Conservation (phyloP, 2,113 vertebrate genomes). For the Psophia crepitans region DNA sequence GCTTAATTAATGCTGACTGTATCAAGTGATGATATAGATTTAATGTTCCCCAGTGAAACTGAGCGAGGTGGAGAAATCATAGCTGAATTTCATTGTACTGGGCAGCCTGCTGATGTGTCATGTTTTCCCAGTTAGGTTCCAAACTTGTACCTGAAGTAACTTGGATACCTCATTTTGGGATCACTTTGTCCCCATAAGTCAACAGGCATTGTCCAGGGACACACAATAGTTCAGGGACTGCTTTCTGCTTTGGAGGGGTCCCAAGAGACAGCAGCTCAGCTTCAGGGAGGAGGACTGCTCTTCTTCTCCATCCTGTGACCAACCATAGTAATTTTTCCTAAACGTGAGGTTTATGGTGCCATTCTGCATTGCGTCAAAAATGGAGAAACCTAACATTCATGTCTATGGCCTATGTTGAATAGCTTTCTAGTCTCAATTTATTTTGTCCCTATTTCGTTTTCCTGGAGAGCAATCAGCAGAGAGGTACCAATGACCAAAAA, state of each 20-base stretch:
- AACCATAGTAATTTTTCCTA: background rate
- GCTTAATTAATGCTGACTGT: background rate
- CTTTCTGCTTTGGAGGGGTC: background rate
- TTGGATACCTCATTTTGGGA: background rate
- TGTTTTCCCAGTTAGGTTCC: background rate
- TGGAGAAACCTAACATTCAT: background rate
- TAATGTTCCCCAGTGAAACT: background rate
- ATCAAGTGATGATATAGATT: background rate
- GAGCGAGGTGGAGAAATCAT: background rate
- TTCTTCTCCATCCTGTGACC: background rate
- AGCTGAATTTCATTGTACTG: background rate
- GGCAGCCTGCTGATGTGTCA: background rate
- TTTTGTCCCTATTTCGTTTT: background rate
- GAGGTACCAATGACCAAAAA: background rate
- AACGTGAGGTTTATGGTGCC: background rate
- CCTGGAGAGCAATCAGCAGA: background rate
- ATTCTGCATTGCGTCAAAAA: background rate
- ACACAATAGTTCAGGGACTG: rapidly evolving
- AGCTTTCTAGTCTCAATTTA: background rate
- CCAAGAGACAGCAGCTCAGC: background rate
- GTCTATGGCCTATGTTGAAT: too few species aligned
- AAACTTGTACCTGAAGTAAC: background rate
- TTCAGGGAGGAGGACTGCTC: background rate
- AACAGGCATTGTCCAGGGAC: background rate
- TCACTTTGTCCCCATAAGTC: background rate